These are phyloP conservation scores for Oxyruncus cristatus DNA, from an alignment of 2,113 vertebrate species.

Conservation along the genomic window DNA sequence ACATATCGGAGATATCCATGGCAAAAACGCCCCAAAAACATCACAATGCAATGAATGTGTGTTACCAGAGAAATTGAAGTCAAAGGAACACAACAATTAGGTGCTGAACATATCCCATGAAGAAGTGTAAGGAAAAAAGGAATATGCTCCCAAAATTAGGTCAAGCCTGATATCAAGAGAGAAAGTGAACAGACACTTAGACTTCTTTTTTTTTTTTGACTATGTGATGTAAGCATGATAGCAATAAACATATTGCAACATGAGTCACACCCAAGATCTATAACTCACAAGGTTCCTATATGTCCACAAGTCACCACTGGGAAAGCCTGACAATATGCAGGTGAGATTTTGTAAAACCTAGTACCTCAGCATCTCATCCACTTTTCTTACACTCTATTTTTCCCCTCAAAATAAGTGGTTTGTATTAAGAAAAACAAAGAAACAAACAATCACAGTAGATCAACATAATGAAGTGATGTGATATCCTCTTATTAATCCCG, in stretches of 20 bases:
- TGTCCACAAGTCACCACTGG: not conserved
- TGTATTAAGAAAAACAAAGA: not conserved
- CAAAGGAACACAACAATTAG: not conserved
- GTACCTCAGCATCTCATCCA: not conserved
- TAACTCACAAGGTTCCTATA: not conserved
- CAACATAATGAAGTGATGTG: not conserved
- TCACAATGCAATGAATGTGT: not conserved
- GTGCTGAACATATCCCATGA: not conserved
- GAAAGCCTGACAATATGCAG: not conserved
- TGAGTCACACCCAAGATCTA: not conserved
- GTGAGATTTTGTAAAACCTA: not conserved
- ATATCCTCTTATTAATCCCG: not conserved
- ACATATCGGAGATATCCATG: not conserved
- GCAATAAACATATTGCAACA: not conserved
- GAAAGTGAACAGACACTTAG: not conserved
- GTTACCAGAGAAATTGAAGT: not conserved
- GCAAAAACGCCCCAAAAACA: not conserved
- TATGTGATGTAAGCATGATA: not conserved
- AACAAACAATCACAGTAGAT: not conserved
- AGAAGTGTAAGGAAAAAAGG: not conserved
- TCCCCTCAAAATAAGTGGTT: not conserved
- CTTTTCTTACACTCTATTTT: not conserved
- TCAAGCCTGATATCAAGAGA: not conserved
- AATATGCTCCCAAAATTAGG: not conserved
- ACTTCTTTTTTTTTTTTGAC: not conserved